Percentiles rank a stretch among this genome's conserved stretches.
phyloP scores from a whole-genome alignment of 2,113 vertebrate genomes.

The Ariopsis seemanni region DNA sequence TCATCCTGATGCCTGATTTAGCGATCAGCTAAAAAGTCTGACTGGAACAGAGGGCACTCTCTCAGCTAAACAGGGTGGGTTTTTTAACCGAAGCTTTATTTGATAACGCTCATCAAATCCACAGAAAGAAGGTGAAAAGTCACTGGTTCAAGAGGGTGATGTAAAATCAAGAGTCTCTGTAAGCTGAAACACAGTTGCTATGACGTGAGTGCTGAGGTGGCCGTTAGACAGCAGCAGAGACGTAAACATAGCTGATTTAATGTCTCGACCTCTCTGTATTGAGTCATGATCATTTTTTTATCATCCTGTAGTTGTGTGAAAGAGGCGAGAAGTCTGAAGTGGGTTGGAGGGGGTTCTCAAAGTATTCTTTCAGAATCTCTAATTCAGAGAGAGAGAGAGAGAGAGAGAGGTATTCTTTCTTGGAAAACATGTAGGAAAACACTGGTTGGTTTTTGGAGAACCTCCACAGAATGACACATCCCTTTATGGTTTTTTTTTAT shows the following conservation, averaged over 20 bases:
- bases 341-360: constrained; percentile 30
- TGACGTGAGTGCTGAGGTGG: constrained; percentile 42
- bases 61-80: constrained; percentile 10
- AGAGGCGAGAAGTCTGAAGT: constrained; percentile 45
- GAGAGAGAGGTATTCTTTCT: constrained; percentile 60
- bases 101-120: constrained; percentile 58
- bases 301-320: background rate
- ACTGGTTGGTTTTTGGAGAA: constrained; percentile 67
- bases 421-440: constrained; percentile 72
- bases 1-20: background rate
- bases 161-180: background rate
- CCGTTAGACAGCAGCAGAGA: constrained; percentile 43
- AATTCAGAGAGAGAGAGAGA: constrained; percentile 11
- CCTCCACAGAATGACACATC: constrained; percentile 69
- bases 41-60: background rate
- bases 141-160: constrained; percentile 37
- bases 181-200: background rate
- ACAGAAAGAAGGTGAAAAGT: constrained; percentile 58
- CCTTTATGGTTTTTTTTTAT: constrained; percentile 69
- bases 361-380: constrained; percentile 47
- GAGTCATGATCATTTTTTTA: background rate
- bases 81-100: constrained; percentile 64
- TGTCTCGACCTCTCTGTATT: background rate
- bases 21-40: background rate
- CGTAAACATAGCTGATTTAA: constrained; percentile 55